Evolutionary conservation across 2,797 vertebrate species (phyloP).

Genomic region (Heliangelus exortis): DNA sequence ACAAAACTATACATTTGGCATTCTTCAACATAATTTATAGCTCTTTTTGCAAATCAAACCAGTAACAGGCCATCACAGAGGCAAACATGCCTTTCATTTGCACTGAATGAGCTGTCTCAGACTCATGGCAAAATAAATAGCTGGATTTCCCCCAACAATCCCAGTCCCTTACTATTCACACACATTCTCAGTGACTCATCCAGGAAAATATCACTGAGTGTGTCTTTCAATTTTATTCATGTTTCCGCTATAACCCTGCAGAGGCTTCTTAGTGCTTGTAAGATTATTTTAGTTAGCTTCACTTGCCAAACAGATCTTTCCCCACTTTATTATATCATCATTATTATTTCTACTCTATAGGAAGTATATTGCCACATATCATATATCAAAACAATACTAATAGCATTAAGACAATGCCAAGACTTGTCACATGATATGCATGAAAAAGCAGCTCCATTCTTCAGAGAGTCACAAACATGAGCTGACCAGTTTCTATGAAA

Average conservation of each 20-base stretch:
- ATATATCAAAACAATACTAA: conserved; percentile 59
- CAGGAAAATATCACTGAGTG: conserved; percentile 51
- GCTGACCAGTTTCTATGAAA: neutral
- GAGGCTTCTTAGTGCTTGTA: conserved; percentile 56
- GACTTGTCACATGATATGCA: neutral
- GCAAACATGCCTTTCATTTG: conserved; percentile 44
- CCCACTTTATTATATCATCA: conserved; percentile 58
- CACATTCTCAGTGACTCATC: conserved; percentile 36
- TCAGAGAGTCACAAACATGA: neutral
- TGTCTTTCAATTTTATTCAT: conserved; percentile 62
- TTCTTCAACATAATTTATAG: conserved; percentile 55
- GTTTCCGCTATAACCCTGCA: conserved; percentile 37
- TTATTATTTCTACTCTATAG: conserved; percentile 55
- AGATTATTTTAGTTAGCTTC: conserved; percentile 66
- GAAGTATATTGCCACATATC: conserved; percentile 26
- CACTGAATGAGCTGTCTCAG: conserved; percentile 6
- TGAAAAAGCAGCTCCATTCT: conserved; percentile 29
- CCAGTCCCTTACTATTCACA: conserved; percentile 16
- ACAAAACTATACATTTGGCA: conserved; percentile 27
- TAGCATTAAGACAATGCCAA: conserved; percentile 47
- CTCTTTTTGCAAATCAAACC: conserved; percentile 10
- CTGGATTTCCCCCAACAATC: neutral
- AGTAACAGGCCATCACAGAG: conserved; percentile 22
- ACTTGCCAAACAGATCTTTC: conserved; percentile 63
- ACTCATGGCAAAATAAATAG: neutral